These are phyloP conservation scores for Petrophora chlorosata DNA, from an alignment of 2,888 invertebrate genomes.

Conservation along the genomic window DNA sequence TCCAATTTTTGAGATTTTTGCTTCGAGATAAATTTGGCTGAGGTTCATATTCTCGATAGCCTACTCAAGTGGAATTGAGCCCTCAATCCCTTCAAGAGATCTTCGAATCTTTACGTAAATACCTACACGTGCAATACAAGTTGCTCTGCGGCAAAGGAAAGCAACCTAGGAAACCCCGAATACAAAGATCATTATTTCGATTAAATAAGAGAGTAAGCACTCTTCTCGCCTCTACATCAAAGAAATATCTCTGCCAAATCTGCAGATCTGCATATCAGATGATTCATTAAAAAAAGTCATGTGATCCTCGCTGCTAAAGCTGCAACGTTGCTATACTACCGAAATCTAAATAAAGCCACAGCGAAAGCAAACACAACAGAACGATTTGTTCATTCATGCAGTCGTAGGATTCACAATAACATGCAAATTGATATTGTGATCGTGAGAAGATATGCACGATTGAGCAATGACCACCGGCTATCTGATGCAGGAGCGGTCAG, in stretches of 20 bases:
- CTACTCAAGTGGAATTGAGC: background rate
- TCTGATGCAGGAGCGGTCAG: constrained; percentile 1
- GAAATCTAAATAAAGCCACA: background rate
- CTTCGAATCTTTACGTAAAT: too few species aligned
- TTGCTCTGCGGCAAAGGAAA: too few species aligned
- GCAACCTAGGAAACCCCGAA: too few species aligned
- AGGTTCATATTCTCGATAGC: background rate
- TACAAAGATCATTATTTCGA: too few species aligned
- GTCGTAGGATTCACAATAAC: constrained; percentile 25
- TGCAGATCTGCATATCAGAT: too few species aligned
- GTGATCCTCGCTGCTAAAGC: too few species aligned
- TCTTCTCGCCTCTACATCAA: too few species aligned
- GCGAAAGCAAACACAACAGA: background rate
- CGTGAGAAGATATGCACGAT: constrained; percentile 45
- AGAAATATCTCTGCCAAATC: too few species aligned
- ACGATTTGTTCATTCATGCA: constrained; percentile 14
- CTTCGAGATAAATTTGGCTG: background rate
- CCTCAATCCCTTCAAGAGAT: background rate
- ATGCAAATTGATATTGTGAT: constrained; percentile 35
- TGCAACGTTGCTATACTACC: too few species aligned
- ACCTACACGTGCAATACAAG: too few species aligned
- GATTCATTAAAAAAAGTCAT: too few species aligned
- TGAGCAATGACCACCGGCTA: constrained; percentile 25
- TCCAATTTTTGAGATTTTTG: background rate
- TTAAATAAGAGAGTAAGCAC: too few species aligned